Evolutionary conservation across 2,113 vertebrate genomes (phyloP).

Genomic region (Grammomys dolichurus): DNA sequence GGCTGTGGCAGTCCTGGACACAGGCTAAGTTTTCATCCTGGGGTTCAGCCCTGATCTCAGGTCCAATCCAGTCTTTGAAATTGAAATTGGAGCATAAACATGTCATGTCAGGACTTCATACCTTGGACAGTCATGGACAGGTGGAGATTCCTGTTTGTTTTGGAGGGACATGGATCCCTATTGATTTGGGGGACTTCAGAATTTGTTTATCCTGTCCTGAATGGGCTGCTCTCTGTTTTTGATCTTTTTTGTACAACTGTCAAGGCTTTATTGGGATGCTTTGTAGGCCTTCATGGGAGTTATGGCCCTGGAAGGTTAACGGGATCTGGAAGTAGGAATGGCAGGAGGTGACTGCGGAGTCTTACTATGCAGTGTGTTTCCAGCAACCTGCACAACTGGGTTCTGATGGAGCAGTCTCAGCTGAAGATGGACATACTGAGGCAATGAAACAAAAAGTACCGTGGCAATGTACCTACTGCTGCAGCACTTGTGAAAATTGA

Average conservation of each 20-base stretch:
- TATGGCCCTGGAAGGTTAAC: background rate
- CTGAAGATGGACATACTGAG: conserved; percentile 93
- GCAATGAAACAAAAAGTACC: conserved; percentile 92
- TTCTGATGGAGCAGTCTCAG: conserved; percentile 92
- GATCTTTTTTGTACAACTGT: background rate
- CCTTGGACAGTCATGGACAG: background rate
- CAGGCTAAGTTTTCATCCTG: background rate
- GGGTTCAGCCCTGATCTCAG: conserved; percentile 92
- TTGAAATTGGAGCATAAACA: conserved; percentile 98
- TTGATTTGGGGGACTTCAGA: background rate
- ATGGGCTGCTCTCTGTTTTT: background rate
- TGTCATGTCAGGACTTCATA: conserved; percentile 95
- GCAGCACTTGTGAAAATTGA: conserved; percentile 95
- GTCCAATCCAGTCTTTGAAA: conserved; percentile 94
- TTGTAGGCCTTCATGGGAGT: background rate
- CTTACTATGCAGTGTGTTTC: background rate
- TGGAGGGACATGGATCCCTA: background rate
- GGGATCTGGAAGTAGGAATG: background rate
- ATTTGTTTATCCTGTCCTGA: background rate
- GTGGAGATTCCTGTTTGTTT: background rate
- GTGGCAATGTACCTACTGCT: conserved; percentile 93
- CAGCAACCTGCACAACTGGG: conserved; percentile 91
- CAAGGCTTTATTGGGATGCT: background rate
- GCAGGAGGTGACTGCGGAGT: background rate
- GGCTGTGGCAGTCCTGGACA: background rate